Percentiles rank a stretch among this genome's conserved stretches.
phyloP scores from a whole-genome alignment of 23 tunicate species.

The Ascidia mentula region DNA sequence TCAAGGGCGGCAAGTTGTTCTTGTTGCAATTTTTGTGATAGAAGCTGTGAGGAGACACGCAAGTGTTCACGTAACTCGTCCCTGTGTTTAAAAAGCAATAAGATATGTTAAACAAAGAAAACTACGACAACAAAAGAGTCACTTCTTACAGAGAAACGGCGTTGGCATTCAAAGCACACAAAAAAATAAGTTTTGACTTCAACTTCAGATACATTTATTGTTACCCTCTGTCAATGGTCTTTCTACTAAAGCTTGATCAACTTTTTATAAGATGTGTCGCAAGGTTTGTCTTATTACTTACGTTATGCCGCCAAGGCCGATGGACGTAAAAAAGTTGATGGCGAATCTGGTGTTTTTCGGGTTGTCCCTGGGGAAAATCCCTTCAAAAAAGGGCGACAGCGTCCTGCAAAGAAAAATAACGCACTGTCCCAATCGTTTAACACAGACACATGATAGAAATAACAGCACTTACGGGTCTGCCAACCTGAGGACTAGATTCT shows the following conservation, averaged over 20 bases:
- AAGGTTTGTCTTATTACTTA: slow-evolving; percentile 43
- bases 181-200: background rate
- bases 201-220: background rate
- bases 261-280: too few species aligned
- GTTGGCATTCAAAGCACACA: background rate
- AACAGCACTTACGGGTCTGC: slow-evolving; percentile 70
- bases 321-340: slow-evolving; percentile 94
- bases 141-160: too few species aligned
- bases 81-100: slow-evolving; percentile 16
- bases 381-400: slow-evolving; percentile 87
- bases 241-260: too few species aligned
- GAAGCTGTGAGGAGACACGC: slow-evolving; percentile 25
- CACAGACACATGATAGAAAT: background rate
- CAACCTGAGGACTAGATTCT: slow-evolving; percentile 65
- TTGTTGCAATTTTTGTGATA: slow-evolving; percentile 70
- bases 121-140: too few species aligned
- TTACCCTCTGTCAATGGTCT: too few species aligned
- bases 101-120: background rate
- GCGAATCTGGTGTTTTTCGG: slow-evolving; percentile 92
- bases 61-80: slow-evolving; percentile 87
- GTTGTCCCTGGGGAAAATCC: slow-evolving; percentile 83
- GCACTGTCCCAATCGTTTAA: too few species aligned
- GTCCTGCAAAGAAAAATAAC: slow-evolving; percentile 59
- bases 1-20: slow-evolving; percentile 66
- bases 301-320: slow-evolving; percentile 95